phyloP scores from a whole-genome alignment of 2,113 vertebrate genomes.

The Megaptera novaeangliae region DNA sequence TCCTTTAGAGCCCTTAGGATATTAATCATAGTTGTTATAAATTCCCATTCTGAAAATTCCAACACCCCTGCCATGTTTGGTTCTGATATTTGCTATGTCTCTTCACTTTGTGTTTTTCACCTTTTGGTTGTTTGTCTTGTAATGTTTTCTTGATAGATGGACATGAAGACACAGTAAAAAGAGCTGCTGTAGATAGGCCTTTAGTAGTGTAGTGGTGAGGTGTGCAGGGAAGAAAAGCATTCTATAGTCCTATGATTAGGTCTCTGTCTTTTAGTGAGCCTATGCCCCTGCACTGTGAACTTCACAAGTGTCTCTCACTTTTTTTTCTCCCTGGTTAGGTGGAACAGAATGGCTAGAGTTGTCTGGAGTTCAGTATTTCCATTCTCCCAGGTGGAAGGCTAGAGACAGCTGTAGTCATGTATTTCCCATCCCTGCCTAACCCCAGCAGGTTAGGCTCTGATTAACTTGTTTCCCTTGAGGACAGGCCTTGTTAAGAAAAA shows the following conservation, averaged over 20 bases:
- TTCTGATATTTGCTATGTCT: background rate
- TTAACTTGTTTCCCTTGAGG: background rate
- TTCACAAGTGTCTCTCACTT: background rate
- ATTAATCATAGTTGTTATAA: background rate
- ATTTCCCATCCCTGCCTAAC: too few species aligned
- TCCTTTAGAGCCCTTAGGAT: background rate
- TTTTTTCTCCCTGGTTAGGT: background rate
- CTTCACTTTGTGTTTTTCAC: background rate
- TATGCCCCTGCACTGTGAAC: background rate
- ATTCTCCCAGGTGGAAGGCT: background rate
- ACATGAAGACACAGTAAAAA: background rate
- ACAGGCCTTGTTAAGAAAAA: background rate
- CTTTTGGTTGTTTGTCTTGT: background rate
- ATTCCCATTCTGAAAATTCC: background rate
- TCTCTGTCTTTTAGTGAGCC: background rate
- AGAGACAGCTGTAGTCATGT: too few species aligned
- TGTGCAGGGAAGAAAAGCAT: background rate
- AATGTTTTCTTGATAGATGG: background rate
- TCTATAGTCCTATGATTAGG: background rate
- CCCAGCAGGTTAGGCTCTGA: background rate
- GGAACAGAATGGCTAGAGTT: background rate
- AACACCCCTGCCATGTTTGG: background rate
- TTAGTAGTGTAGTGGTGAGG: background rate
- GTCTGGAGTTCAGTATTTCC: too few species aligned
- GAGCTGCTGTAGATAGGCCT: background rate